A percentile compares a stretch with the other conserved stretches of the same genome.
phyloP scores from a whole-genome alignment of 2,888 invertebrate species.

The Willowsia nigromaculata region DNA sequence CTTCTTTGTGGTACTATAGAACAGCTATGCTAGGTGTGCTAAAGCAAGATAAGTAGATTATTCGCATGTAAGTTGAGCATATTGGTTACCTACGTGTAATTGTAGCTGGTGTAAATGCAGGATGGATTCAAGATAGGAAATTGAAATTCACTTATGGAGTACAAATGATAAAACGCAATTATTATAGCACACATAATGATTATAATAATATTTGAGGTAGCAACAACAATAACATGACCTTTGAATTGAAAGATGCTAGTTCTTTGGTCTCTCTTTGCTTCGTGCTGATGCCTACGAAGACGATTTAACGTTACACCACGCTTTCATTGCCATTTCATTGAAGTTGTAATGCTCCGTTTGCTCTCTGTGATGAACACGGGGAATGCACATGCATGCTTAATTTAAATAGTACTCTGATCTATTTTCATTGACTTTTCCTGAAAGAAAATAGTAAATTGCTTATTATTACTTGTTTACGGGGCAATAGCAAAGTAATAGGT shows the following conservation, averaged over 20 bases:
- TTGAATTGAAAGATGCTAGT: neutral
- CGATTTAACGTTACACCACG: too few relatives aligned
- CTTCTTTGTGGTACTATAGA: neutral
- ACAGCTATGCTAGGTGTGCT: neutral
- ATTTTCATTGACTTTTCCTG: neutral
- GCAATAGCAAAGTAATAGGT: neutral
- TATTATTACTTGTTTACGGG: too few relatives aligned
- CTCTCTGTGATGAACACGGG: neutral
- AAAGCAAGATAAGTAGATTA: neutral
- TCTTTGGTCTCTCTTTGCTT: neutral
- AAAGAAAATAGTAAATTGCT: neutral
- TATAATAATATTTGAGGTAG: neutral
- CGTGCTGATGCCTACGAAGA: too few relatives aligned
- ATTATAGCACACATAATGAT: neutral
- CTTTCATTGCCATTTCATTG: slow-evolving; percentile 27
- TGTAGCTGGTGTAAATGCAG: neutral
- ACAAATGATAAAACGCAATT: neutral
- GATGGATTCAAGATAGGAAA: neutral
- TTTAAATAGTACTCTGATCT: neutral
- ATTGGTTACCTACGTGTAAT: too few relatives aligned
- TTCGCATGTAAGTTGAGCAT: neutral
- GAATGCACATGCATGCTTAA: neutral
- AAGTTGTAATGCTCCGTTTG: slow-evolving; percentile 2
- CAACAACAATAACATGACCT: slow-evolving; percentile 5
- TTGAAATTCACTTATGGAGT: neutral